Evolutionary conservation across 1,140 invertebrate genomes (phyloP).

Genomic region (Asobara japonica): DNA sequence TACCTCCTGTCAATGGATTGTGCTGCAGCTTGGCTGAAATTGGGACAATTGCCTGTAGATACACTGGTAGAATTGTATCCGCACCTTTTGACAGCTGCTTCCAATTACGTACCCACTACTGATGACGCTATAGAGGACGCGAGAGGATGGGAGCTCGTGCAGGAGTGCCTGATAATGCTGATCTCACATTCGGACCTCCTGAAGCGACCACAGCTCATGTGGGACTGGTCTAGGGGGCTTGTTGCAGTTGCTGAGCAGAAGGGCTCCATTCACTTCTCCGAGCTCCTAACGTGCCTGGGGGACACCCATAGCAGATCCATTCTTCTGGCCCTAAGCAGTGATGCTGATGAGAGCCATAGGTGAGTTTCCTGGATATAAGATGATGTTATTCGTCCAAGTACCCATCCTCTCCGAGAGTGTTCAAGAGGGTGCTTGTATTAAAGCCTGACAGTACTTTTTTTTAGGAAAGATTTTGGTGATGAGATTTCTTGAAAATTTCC

Average conservation of each 20-base stretch:
- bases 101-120: slow-evolving; percentile 49
- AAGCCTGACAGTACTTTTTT: too few species aligned
- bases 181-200: slow-evolving; percentile 49
- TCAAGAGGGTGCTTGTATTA: too few species aligned
- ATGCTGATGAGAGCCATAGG: slow-evolving; percentile 54
- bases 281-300: slow-evolving; percentile 58
- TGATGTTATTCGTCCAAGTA: too few species aligned
- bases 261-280: slow-evolving; percentile 51
- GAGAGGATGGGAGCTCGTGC: slow-evolving; percentile 51
- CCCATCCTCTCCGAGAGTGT: too few species aligned
- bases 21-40: slow-evolving; percentile 55
- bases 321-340: slow-evolving; percentile 53
- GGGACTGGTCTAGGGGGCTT: slow-evolving; percentile 56
- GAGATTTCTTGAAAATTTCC: too few species aligned
- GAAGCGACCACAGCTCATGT: slow-evolving; percentile 50
- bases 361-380: slow-evolving; percentile 58
- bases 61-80: slow-evolving; percentile 53
- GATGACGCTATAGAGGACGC: slow-evolving; percentile 41
- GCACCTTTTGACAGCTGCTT: slow-evolving; percentile 54
- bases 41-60: slow-evolving; percentile 52
- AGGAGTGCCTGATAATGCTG: slow-evolving; percentile 55
- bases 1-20: slow-evolving; percentile 55
- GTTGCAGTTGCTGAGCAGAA: slow-evolving; percentile 50
- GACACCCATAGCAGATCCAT: slow-evolving; percentile 54
- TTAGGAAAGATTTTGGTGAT: too few species aligned